Base-by-base conservation (phyloP, 2,797 vertebrate species). In the Pseudomugil tenellus region DNA sequence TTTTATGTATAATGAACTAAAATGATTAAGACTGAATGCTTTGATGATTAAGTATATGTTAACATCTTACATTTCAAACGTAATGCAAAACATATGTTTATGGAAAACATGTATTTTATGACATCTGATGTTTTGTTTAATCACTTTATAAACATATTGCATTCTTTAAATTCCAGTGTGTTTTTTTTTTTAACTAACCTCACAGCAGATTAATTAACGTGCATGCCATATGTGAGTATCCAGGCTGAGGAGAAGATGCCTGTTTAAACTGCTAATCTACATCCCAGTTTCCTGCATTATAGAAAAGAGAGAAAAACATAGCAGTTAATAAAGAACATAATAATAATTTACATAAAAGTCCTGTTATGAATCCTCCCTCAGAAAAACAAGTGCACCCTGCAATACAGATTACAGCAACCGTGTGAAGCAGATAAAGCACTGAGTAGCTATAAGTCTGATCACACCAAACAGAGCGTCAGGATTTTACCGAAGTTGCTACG, bases 401-500 rank as follows among this genome's bases (percentile, higher is more conserved):
- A 26, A 10, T 28, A 13, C 49, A 66, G 35, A 67, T 29, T 6
- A 63, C 28, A 52, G 19, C 28, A 8, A 39, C 28, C 46, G 58
- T 67, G 28, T 51, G 11, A 26, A 23, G 59, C 63, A 43, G 68
- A 70, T 74, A 67, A 67, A 58, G 34, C 41, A 21, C 37, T 3
- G 41, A 59, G 28, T 14, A 26, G 21, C 31, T 46, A n/a, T 59
- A 43, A 56, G 61, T 58, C 77, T 76, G 63, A 54, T 67, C 25
- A 58, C 25, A 46, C 5, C 32, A 21, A 52, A 70, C 58, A 54
- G 55, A 69, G 63, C 48, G 62, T 64, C 58, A 4, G 58, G 58
- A 65, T 72, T 32, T 49, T 25, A 26, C 70, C 57, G 31, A 66
- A 65, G 67, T 68, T 58, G 53, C 62, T 31, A 26, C 35, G 55